A percentile compares a stretch with the other conserved stretches of the same genome.
These are phyloP conservation scores for Pogona vitticeps DNA, from an alignment of 2,113 vertebrate genomes.

Conservation along the genomic window DNA sequence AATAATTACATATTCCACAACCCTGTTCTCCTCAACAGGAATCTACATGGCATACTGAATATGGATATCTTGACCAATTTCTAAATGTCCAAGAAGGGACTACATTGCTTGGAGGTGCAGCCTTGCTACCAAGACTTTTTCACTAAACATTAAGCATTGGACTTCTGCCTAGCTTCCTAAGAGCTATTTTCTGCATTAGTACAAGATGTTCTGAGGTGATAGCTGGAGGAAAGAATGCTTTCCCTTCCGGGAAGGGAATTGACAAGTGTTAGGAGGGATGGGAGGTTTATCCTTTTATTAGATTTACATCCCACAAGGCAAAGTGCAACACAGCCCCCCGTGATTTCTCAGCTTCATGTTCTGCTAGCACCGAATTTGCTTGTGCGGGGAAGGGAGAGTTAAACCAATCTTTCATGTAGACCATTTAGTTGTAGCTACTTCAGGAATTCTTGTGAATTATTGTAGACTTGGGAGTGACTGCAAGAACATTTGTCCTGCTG, in stretches of 20 bases:
- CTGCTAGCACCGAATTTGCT: background rate
- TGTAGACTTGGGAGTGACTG: background rate
- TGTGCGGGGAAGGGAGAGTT: background rate
- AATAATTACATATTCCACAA: background rate
- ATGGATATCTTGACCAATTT: background rate
- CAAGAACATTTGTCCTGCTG: no score
- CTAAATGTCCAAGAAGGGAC: background rate
- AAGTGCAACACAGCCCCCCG: background rate
- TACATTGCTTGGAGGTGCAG: background rate
- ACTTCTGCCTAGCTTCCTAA: background rate
- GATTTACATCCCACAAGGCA: background rate
- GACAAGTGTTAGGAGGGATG: background rate
- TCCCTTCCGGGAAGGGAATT: background rate
- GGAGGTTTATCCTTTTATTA: background rate
- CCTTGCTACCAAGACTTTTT: background rate
- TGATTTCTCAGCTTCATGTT: background rate
- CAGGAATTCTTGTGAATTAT: background rate
- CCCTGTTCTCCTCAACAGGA: background rate
- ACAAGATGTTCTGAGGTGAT: background rate
- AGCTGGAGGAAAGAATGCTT: background rate
- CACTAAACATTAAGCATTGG: background rate
- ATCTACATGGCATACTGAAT: background rate
- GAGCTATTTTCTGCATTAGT: background rate
- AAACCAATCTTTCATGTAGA: background rate
- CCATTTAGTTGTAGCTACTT: background rate